phyloP scores from a whole-genome alignment of 2,888 invertebrate species.

The Noctua fimbriata region DNA sequence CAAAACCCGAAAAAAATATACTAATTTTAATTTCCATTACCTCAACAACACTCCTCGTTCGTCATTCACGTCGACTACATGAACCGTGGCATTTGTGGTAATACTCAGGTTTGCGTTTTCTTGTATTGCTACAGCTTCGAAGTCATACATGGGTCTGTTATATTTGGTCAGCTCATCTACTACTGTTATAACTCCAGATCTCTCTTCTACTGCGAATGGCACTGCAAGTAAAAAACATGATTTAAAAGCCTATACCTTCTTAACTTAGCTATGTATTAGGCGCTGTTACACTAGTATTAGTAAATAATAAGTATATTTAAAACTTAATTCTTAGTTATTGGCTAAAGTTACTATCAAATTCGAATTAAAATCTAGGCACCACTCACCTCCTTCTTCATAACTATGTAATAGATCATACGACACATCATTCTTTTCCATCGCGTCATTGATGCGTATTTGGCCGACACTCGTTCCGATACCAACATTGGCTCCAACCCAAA shows the following conservation, averaged over 20 bases:
- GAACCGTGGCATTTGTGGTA: constrained; percentile 95
- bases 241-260: not conserved
- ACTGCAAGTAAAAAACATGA: constrained; percentile 89
- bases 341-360: not conserved
- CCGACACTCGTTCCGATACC: constrained; percentile 96
- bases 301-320: not conserved
- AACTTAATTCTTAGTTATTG: not conserved
- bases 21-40: constrained; percentile 70
- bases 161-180: constrained; percentile 94
- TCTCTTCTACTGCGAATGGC: constrained; percentile 97
- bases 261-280: not conserved
- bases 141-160: constrained; percentile 92
- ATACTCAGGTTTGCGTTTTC: constrained; percentile 91
- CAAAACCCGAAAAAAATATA: not conserved
- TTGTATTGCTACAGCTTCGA: constrained; percentile 95
- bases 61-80: constrained; percentile 94
- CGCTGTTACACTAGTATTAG: not conserved
- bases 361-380: not conserved
- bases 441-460: constrained; percentile 94
- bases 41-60: constrained; percentile 92
- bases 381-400: constrained; percentile 94
- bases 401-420: constrained; percentile 95
- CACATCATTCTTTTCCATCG: constrained; percentile 92
- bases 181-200: constrained; percentile 96
- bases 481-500: constrained; percentile 97